These are phyloP conservation scores for Meiosimyza decipiens DNA, from an alignment of 2,888 invertebrate species.

Conservation along the genomic window DNA sequence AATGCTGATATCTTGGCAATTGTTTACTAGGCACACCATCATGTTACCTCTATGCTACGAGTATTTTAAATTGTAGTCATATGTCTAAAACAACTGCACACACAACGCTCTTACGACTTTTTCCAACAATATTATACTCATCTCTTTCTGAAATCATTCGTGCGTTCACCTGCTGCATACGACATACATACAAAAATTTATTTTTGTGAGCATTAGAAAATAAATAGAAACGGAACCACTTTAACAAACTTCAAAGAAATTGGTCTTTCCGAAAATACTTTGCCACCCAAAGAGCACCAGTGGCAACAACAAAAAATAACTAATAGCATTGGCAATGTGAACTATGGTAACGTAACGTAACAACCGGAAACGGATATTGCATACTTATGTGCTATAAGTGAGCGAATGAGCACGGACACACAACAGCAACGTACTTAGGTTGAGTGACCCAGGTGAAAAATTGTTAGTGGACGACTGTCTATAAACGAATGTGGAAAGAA, in stretches of 20 bases:
- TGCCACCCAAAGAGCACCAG: background rate
- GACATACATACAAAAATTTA: background rate
- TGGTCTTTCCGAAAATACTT: conserved; percentile 14
- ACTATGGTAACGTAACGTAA: conserved; percentile 49
- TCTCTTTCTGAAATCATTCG: background rate
- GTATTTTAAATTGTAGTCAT: no score
- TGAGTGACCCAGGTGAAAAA: background rate
- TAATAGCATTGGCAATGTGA: conserved; percentile 6
- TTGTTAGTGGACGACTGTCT: conserved; percentile 26
- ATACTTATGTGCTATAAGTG: conserved; percentile 52
- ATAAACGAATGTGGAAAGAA: conserved; percentile 31
- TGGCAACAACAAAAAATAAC: background rate
- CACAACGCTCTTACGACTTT: background rate
- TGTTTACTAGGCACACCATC: no score
- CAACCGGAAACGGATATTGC: conserved; percentile 62
- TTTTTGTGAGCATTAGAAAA: conserved; percentile 1
- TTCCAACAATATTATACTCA: background rate
- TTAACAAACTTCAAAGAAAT: conserved; percentile 21
- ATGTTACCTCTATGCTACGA: no score
- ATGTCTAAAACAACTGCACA: no score
- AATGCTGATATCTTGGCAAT: no score
- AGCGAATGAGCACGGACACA: conserved; percentile 53
- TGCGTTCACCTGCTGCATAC: background rate
- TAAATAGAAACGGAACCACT: background rate
- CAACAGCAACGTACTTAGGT: conserved; percentile 31